Percentiles rank a stretch among this genome's conserved stretches.
phyloP scores from a whole-genome alignment of 1,140 invertebrate species.

The Neodiprion lecontei region DNA sequence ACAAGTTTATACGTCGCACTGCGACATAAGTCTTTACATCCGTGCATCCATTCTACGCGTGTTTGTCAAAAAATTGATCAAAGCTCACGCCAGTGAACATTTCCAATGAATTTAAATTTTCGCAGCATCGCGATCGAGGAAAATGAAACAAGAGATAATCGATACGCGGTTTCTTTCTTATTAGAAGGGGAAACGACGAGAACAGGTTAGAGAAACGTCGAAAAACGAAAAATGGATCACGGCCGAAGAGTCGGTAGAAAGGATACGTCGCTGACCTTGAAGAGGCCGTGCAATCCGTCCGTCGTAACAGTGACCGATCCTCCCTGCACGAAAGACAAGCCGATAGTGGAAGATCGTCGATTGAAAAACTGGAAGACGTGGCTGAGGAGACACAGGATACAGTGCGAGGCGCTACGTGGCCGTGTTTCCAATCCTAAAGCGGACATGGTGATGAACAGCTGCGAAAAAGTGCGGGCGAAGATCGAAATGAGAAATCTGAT shows the following conservation, averaged over 20 bases:
- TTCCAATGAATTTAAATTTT: no score
- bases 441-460: conserved; percentile 48
- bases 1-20: no score
- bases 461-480: conserved; percentile 36
- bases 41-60: no score
- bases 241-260: conserved; percentile 37
- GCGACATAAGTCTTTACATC: no score
- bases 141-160: no score
- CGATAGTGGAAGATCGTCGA: conserved; percentile 36
- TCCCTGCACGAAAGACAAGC: background rate
- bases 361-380: conserved; percentile 47
- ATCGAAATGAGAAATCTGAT: conserved; percentile 42
- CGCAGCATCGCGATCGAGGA: no score
- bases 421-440: conserved; percentile 44
- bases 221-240: conserved; percentile 34
- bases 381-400: conserved; percentile 31
- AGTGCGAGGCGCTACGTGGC: conserved; percentile 20
- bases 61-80: no score
- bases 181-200: no score
- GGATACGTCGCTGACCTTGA: conserved; percentile 11
- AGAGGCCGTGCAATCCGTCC: background rate
- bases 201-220: background rate
- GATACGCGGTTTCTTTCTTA: no score
- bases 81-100: no score
- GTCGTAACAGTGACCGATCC: conserved; percentile 8